Percentiles rank a stretch among this genome's conserved stretches.
Evolutionary conservation across 1,140 invertebrate species (phyloP).

Genomic region (Oedothorax gibbosus): DNA sequence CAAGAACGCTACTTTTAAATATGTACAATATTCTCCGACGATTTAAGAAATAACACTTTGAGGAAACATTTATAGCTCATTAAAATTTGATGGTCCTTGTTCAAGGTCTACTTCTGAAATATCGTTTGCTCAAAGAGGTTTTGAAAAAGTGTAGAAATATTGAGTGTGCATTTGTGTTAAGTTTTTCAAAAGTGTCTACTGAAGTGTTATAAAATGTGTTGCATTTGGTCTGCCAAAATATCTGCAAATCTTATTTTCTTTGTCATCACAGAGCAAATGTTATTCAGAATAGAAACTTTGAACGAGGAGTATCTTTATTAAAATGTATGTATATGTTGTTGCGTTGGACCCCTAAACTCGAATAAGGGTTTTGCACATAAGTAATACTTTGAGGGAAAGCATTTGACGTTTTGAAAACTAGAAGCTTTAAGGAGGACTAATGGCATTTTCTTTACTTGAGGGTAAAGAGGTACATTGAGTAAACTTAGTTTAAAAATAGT

Average conservation of each 20-base stretch:
- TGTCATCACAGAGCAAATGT: background rate
- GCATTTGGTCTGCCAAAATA: background rate
- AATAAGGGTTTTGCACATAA: background rate
- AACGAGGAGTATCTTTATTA: conserved; percentile 5
- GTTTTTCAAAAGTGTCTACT: background rate
- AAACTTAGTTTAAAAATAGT: background rate
- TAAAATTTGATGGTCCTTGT: conserved; percentile 1
- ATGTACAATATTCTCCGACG: conserved; percentile 32
- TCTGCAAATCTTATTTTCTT: background rate
- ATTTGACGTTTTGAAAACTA: conserved; percentile 10
- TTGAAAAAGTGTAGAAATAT: background rate
- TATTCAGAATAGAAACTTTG: background rate
- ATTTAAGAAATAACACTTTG: conserved; percentile 22
- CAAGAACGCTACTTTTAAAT: conserved; percentile 22
- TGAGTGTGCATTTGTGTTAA: background rate
- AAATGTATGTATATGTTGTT: conserved; percentile 5
- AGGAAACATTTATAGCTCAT: conserved; percentile 51
- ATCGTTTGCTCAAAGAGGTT: background rate
- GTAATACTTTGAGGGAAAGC: conserved; percentile 25
- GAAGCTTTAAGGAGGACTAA: background rate
- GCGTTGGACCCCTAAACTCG: conserved; percentile 24
- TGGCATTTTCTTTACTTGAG: background rate
- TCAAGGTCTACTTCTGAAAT: background rate
- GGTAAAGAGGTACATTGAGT: background rate
- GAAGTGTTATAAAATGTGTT: background rate